These are phyloP conservation scores for Pristiophorus japonicus DNA, from an alignment of 2,113 vertebrate species.

Conservation along the genomic window DNA sequence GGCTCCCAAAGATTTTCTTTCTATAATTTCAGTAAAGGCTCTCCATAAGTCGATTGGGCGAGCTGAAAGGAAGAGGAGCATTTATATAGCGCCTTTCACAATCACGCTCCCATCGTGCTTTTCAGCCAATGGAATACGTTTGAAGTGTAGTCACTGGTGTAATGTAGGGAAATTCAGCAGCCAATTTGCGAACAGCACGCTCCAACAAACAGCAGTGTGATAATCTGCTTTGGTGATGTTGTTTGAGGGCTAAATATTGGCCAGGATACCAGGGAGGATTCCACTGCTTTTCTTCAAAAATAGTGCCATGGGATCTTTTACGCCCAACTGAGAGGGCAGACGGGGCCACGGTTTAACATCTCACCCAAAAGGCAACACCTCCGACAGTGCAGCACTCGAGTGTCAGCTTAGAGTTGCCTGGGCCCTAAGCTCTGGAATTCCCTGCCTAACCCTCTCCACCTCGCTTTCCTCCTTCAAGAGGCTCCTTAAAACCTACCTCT, in stretches of 20 bases:
- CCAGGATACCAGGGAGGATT: background rate
- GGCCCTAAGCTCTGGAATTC: too few species aligned
- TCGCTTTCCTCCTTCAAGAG: too few species aligned
- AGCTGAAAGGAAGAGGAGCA: background rate
- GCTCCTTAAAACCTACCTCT: too few species aligned
- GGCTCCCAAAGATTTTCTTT: background rate
- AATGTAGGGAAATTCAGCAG: background rate
- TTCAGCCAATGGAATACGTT: background rate
- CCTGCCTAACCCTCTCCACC: too few species aligned
- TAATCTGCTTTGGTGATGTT: background rate
- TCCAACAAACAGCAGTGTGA: background rate
- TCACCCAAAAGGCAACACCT: background rate
- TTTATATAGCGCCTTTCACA: background rate
- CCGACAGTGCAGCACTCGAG: background rate
- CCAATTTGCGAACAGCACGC: background rate
- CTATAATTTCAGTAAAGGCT: background rate
- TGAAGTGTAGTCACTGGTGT: background rate
- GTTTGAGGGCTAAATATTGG: background rate
- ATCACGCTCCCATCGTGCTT: background rate
- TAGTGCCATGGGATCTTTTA: background rate
- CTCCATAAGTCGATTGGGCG: background rate
- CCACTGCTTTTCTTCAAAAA: background rate
- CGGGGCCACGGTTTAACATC: background rate
- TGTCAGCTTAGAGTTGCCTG: background rate
- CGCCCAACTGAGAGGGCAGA: background rate